A percentile compares a stretch with the other conserved stretches of the same genome.
Evolutionary conservation across 2,888 invertebrate species (phyloP).

Genomic region (Bombyx huttoni): DNA sequence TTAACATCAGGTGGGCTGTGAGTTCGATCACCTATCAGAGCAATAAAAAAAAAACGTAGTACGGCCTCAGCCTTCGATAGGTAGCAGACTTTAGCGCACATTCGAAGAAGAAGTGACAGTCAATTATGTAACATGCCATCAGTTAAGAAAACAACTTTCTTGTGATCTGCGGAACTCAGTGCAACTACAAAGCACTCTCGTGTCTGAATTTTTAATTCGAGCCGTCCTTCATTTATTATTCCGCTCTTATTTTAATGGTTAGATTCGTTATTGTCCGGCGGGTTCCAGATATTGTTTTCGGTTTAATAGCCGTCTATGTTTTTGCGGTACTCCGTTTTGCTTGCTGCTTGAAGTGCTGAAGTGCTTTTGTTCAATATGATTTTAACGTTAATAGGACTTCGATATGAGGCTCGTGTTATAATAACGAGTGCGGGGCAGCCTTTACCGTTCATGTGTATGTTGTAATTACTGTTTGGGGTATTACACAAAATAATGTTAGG

Average conservation of each 20-base stretch:
- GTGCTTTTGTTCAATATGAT: conserved; percentile 10
- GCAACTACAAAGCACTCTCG: not conserved
- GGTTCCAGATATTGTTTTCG: conserved; percentile 55
- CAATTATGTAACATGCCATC: not conserved
- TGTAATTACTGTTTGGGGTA: too few relatives aligned
- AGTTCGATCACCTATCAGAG: too few relatives aligned
- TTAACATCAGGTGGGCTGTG: too few relatives aligned
- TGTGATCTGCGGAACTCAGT: not conserved
- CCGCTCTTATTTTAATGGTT: conserved; percentile 68
- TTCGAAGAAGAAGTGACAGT: not conserved
- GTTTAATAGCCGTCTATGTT: conserved; percentile 48
- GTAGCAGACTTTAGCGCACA: not conserved
- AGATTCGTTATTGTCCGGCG: conserved; percentile 61
- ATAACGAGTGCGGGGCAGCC: not conserved
- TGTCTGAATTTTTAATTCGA: conserved; percentile 35
- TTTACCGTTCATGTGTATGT: conserved; percentile 4
- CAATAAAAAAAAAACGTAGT: too few relatives aligned
- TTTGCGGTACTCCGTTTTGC: conserved; percentile 26
- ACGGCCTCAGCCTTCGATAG: too few relatives aligned
- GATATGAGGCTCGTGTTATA: not conserved
- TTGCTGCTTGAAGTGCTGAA: conserved; percentile 22
- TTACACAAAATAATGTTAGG: too few relatives aligned
- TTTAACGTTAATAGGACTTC: not conserved
- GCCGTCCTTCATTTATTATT: conserved; percentile 58
- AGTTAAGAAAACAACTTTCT: not conserved